Evolutionary conservation across 2,113 vertebrate genomes (phyloP), one percentile per base, ranked within the genome.

Genomic region (Calidris pugnax): DNA sequence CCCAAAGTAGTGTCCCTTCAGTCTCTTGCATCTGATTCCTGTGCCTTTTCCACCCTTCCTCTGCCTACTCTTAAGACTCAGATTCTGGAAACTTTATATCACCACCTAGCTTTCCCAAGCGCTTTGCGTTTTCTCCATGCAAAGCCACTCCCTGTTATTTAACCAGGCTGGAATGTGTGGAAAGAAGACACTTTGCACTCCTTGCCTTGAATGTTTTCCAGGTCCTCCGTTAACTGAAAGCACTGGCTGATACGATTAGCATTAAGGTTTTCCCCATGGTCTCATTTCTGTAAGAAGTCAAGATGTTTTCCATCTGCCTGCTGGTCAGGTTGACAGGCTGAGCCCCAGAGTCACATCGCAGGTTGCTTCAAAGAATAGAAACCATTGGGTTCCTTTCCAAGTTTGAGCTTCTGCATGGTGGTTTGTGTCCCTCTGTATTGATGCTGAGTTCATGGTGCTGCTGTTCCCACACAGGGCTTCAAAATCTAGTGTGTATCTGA

Each of bases 81-180:
- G 6, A 3, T 91, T 89, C 62, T 91, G 81, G 93, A 89, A 94
- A 94, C 77, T 94, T 91, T 80, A 32, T 85, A 43, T 96, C 81
- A 72, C 91, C 89, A 79, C 82, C 84, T 89, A n/a, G 57, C 81
- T 93, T 81, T 91, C 89, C 74, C 81, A 87, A 95, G 66, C 0
- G 7, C 89, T 93, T 96, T 72, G 56, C 39, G 23, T 96, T 96
- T 95, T 87, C 94, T 91, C 89, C 69, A 64, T 85, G 87, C 37
- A 50, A 68, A 94, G 74, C 69, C 91, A 57, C 93, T 96, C 96
- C 94, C 83, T 93, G 81, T 95, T 96, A 93, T 87, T 97, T 93
- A 91, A 94, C 33, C 0, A 1, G 53, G 45, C 84, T 95, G 95
- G 96, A 97, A 97, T 96, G 95, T 73, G 77, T 95, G 93, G 89